phyloP scores from a whole-genome alignment of 2,888 invertebrate genomes.

The Drosophila lacicola region DNA sequence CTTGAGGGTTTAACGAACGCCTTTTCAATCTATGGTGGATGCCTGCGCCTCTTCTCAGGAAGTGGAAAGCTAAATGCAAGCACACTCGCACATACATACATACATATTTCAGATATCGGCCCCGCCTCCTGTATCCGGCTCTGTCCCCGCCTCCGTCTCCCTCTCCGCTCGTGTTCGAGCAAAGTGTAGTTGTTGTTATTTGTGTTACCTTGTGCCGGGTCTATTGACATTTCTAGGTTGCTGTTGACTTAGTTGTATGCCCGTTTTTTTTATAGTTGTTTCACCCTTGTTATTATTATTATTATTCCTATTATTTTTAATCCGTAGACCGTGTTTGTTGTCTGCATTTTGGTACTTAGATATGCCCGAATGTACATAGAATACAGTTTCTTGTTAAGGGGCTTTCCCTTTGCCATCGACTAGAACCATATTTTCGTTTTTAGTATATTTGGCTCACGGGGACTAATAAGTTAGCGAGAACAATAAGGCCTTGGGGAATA shows the following conservation, averaged over 20 bases:
- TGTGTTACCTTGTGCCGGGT: conserved; percentile 53
- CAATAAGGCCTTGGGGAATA: conserved; percentile 40
- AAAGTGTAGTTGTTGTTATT: conserved; percentile 26
- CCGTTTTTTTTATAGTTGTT: conserved; percentile 19
- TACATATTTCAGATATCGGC: conserved; percentile 38
- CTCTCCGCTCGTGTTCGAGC: conserved; percentile 24
- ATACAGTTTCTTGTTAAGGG: conserved; percentile 7
- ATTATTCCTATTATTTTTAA: conserved; percentile 14
- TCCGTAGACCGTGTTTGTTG: conserved; percentile 24
- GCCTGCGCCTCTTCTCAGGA: conserved; percentile 21
- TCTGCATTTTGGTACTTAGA: conserved; percentile 30
- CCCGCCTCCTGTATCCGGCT: conserved; percentile 14
- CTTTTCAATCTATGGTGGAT: conserved; percentile 44
- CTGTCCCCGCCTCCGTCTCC: too few species aligned
- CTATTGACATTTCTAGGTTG: conserved; percentile 76
- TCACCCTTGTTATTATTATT: conserved; percentile 18
- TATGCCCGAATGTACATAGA: not conserved
- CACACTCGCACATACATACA: conserved; percentile 19
- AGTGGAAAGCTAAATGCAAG: conserved; percentile 40
- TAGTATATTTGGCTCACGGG: conserved; percentile 15
- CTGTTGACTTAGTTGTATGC: conserved; percentile 29
- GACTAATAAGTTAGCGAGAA: conserved; percentile 20
- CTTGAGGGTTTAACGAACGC: conserved; percentile 46
- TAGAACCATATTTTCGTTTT: conserved; percentile 6
- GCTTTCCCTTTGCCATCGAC: conserved; percentile 3